phyloP scores from a whole-genome alignment of 2,797 vertebrate species.

The Amazona ochrocephala region DNA sequence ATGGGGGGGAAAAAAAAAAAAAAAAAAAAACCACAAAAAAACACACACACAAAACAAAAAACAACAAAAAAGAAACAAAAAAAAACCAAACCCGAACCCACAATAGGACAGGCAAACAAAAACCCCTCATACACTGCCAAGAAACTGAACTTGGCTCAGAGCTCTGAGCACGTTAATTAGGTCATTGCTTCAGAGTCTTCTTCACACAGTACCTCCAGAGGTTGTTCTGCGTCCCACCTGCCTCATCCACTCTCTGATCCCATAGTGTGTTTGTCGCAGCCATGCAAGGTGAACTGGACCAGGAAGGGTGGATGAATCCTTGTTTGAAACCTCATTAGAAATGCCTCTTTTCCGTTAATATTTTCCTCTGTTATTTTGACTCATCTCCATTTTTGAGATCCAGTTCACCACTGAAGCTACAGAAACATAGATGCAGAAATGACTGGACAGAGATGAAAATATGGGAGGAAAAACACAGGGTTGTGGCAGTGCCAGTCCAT shows the following conservation, averaged over 20 bases:
- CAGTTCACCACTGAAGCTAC: background rate
- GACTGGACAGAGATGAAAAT: background rate
- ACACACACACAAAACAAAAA: too few species aligned
- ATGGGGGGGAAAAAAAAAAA: background rate
- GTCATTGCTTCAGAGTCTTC: background rate
- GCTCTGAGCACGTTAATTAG: background rate
- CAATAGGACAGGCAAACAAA: background rate
- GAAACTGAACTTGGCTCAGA: background rate
- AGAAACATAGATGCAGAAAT: background rate
- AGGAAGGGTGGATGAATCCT: background rate
- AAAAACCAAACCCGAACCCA: too few species aligned
- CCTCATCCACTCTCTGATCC: background rate
- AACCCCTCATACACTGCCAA: background rate
- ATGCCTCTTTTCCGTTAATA: background rate
- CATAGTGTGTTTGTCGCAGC: background rate
- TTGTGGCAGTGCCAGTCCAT: background rate
- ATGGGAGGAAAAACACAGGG: background rate
- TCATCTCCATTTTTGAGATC: background rate
- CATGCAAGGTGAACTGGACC: background rate
- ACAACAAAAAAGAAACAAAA: background rate
- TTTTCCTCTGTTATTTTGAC: background rate
- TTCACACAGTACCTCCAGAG: background rate
- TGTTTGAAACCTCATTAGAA: background rate
- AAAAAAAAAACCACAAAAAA: too few species aligned
- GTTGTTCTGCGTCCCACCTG: background rate